A percentile compares a stretch with the other conserved stretches of the same genome.
phyloP scores from a whole-genome alignment of 2,888 invertebrate genomes.

The Antheraea assamensis region DNA sequence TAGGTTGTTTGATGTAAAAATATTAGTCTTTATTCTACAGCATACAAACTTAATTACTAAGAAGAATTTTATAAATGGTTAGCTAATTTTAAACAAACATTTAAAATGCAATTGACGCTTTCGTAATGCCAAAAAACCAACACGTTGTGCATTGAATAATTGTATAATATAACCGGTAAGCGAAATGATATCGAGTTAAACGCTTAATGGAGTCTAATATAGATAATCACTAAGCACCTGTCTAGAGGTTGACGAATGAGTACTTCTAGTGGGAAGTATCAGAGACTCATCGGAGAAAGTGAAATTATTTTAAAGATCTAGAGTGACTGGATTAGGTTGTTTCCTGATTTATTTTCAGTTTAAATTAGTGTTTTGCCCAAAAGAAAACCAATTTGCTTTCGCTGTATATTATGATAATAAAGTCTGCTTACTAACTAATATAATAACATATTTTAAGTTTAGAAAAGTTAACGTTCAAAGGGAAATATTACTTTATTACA shows the following conservation, averaged over 20 bases:
- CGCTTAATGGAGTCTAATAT: conserved; percentile 69
- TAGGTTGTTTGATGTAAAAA: conserved; percentile 24
- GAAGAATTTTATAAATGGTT: conserved; percentile 18
- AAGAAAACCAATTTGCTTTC: neutral
- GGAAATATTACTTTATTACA: too few species aligned
- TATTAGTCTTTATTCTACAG: conserved; percentile 15
- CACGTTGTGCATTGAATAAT: conserved; percentile 22
- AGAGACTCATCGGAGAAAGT: conserved; percentile 74
- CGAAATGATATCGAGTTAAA: conserved; percentile 73
- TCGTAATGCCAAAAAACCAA: conserved; percentile 21
- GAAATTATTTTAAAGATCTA: conserved; percentile 46
- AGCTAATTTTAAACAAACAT: conserved; percentile 24
- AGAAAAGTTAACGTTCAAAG: too few species aligned
- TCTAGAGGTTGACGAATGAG: conserved; percentile 70
- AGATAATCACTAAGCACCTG: conserved; percentile 72
- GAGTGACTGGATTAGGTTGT: conserved; percentile 36
- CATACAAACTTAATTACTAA: conserved; percentile 16
- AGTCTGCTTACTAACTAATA: too few species aligned
- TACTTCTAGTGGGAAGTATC: conserved; percentile 58
- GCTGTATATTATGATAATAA: too few species aligned
- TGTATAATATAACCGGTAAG: conserved; percentile 63
- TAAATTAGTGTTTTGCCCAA: neutral
- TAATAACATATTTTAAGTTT: too few species aligned
- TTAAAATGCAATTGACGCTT: conserved; percentile 21
- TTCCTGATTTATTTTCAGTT: conserved; percentile 18